Evolutionary conservation across 2,797 vertebrate genomes (phyloP).

Genomic region (Lepus oiostolus): DNA sequence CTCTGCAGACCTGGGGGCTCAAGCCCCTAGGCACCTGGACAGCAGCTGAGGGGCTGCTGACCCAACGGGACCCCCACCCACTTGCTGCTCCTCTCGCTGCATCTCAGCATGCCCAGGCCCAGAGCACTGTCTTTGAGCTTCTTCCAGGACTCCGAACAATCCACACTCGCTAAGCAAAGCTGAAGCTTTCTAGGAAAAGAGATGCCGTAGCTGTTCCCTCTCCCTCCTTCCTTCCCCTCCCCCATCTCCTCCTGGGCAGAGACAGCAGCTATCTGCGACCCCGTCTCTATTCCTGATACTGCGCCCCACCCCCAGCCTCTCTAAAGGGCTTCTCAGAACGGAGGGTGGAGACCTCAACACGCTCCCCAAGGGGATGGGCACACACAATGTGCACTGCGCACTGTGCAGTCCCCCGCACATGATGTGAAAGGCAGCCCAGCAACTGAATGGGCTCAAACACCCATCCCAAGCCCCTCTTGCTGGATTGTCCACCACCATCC

Average conservation of each 20-base stretch:
- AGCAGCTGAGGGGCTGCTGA: too few species aligned
- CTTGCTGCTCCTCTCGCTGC: neutral
- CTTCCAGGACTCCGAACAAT: neutral
- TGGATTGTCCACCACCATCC: neutral
- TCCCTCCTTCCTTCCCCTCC: neutral
- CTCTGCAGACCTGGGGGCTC: neutral
- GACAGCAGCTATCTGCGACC: neutral
- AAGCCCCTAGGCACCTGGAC: neutral
- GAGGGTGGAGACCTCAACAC: neutral
- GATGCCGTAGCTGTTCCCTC: neutral
- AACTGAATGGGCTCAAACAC: neutral
- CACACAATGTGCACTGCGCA: too few species aligned
- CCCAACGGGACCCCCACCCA: too few species aligned
- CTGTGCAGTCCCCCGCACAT: neutral
- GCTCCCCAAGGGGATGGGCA: too few species aligned
- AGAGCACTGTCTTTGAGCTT: neutral
- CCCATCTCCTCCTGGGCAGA: too few species aligned
- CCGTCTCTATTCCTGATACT: neutral
- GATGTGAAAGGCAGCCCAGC: neutral
- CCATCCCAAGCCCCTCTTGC: neutral
- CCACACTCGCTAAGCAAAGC: slow-evolving; percentile 15
- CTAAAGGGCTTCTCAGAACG: neutral
- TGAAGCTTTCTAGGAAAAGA: slow-evolving; percentile 56
- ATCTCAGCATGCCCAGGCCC: neutral
- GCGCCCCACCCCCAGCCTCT: neutral